phyloP scores from a whole-genome alignment of 2,888 invertebrate species.

The Nymphalis polychloros region DNA sequence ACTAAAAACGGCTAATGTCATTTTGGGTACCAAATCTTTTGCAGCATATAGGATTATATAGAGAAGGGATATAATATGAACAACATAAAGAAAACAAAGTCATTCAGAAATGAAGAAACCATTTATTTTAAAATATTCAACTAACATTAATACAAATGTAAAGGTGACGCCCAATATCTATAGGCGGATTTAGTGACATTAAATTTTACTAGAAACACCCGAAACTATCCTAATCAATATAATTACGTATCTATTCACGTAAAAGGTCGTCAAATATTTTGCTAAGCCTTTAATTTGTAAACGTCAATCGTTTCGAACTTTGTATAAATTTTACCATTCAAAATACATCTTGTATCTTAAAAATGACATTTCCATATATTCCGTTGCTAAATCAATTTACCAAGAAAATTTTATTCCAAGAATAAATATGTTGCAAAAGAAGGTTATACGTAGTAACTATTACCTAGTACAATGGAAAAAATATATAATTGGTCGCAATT shows the following conservation, averaged over 20 bases:
- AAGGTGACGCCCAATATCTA: slow-evolving; percentile 34
- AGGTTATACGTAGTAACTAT: background rate
- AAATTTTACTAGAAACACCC: slow-evolving; percentile 27
- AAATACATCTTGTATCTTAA: slow-evolving; percentile 1
- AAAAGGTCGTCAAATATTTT: slow-evolving; percentile 9
- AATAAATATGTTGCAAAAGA: background rate
- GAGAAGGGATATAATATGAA: background rate
- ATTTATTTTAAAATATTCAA: slow-evolving; percentile 8
- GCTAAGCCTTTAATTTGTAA: background rate
- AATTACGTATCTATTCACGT: slow-evolving; percentile 6
- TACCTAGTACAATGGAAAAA: background rate
- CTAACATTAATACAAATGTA: slow-evolving; percentile 15
- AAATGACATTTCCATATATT: background rate
- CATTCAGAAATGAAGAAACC: slow-evolving; percentile 1
- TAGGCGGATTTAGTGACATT: slow-evolving; percentile 38
- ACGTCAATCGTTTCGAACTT: slow-evolving; percentile 1
- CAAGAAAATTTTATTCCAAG: background rate
- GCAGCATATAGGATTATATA: background rate
- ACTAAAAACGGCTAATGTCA: no score
- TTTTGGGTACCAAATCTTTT: no score
- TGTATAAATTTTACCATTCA: background rate
- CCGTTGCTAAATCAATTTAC: background rate
- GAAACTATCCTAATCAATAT: slow-evolving; percentile 10
- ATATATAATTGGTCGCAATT: slow-evolving; percentile 8
- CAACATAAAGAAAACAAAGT: background rate